Percentiles rank a stretch among this genome's conserved stretches.
phyloP scores from a whole-genome alignment of 2,888 invertebrate species.

The Lasioglossum morio region DNA sequence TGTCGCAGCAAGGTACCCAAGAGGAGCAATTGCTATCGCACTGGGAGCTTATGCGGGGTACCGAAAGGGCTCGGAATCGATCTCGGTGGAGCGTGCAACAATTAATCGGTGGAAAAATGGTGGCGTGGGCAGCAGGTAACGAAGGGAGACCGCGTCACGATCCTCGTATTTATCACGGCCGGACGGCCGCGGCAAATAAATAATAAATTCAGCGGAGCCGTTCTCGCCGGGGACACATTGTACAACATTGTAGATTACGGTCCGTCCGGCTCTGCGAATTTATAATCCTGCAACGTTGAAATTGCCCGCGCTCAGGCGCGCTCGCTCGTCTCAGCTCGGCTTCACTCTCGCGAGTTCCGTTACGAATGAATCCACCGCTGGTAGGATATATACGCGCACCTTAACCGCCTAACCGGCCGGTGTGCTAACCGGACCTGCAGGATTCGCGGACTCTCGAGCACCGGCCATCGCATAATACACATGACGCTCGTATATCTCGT shows the following conservation, averaged over 20 bases:
- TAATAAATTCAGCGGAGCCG: conserved; percentile 48
- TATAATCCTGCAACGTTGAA: conserved; percentile 62
- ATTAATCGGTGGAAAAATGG: conserved; percentile 48
- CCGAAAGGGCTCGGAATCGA: not conserved
- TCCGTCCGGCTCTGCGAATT: conserved; percentile 47
- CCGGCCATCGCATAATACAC: conserved; percentile 58
- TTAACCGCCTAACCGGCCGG: conserved; percentile 61
- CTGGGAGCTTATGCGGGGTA: not conserved
- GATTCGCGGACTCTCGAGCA: conserved; percentile 45
- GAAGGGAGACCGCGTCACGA: conserved; percentile 14
- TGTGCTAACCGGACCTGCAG: conserved; percentile 60
- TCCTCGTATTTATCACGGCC: conserved; percentile 20
- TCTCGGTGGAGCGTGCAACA: conserved; percentile 18
- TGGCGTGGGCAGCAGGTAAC: conserved; percentile 2
- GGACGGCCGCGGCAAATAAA: conserved; percentile 27
- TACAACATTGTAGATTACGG: conserved; percentile 40
- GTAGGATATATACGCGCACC: conserved; percentile 22
- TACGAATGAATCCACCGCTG: conserved; percentile 55
- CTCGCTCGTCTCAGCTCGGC: not conserved
- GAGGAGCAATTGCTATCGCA: not conserved
- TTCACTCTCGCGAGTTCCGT: conserved; percentile 53
- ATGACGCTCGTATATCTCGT: conserved; percentile 60
- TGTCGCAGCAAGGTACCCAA: not conserved
- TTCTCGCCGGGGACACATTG: conserved; percentile 18
- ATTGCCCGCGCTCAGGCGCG: conserved; percentile 43